phyloP scores from a whole-genome alignment of 1,140 invertebrate species.

The Drosophila grimshawi region DNA sequence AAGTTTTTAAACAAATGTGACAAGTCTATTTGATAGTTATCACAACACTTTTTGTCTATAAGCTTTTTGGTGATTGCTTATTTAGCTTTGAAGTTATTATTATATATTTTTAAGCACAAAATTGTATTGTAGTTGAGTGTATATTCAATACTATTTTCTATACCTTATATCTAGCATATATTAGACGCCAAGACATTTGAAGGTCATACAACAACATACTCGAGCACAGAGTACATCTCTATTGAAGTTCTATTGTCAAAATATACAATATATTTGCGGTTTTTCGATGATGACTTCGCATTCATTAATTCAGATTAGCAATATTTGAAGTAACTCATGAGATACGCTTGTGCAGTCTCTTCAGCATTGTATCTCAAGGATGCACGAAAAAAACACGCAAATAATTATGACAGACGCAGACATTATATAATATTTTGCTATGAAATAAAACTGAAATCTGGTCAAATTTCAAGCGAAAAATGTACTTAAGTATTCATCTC shows the following conservation, averaged over 20 bases:
- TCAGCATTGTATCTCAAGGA: constrained; percentile 45
- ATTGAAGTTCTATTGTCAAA: constrained; percentile 3
- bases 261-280: constrained; percentile 15
- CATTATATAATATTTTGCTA: constrained; percentile 24
- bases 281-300: not conserved
- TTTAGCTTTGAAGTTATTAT: too few species aligned
- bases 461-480: constrained; percentile 26
- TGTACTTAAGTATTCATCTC: constrained; percentile 32
- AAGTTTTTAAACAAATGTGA: not conserved
- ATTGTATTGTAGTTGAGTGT: too few species aligned
- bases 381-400: constrained; percentile 47
- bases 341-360: not conserved
- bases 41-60: not conserved
- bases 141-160: too few species aligned
- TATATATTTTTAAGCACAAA: too few species aligned
- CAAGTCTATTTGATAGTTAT: constrained; percentile 3
- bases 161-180: too few species aligned
- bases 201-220: not conserved
- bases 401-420: constrained; percentile 32
- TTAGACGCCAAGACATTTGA: not conserved
- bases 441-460: constrained; percentile 27
- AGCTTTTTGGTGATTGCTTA: too few species aligned
- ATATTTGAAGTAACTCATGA: constrained; percentile 8
- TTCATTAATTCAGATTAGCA: constrained; percentile 1
- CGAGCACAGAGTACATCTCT: not conserved